Evolutionary conservation across 1,140 invertebrate species (phyloP), one percentile per base, ranked within the genome.

Genomic region (Dendroctonus valens): DNA sequence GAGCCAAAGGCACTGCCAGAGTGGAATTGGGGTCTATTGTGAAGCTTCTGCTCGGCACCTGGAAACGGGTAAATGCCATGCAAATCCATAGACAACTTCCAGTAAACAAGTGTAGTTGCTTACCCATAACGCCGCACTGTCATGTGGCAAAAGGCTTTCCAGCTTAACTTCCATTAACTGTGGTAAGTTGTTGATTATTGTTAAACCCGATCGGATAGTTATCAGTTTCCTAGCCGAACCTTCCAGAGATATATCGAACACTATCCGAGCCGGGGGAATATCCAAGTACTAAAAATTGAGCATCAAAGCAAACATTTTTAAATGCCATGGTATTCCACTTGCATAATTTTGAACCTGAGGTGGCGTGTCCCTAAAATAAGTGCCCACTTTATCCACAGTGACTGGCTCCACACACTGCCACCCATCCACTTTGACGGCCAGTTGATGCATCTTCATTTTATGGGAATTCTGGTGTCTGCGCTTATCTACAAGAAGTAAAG

Each of bases 141-240:
- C 69, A 49, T 73, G 67, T 0, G 71, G 67, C 42, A 53, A 78
- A 67, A 5, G 78, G 75, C 86, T 85, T 57, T 87, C 86, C 69
- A 89, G 80, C 74, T 87, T 88, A 0, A 90, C 77, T 73, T 93
- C 90, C 8, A 95, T 82, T 0, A 84, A 73, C 63, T 90, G 85
- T 53, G 85, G 84, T 64, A 94, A 77, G 71, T 84, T 83, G 81
- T 99, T 99, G 6, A 85, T 79, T 2, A 98, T 79, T 59, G 88
- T 85, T 49, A 98, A 80, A 41, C 94, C 93, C 26, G 96, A 98
- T 60, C 94, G 85, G 5, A 99, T 88, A n/a, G 92, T 94, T n/a
- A 99, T 91, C 60, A 98, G 81, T 80, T 98, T 98, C 65, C 92
- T 86, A 0, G 96, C 96, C 41, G 92, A 95, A 0, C 94, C 94